These are phyloP conservation scores for Epistrophella euchroma DNA, from an alignment of 2,888 invertebrate genomes.

Conservation along the genomic window DNA sequence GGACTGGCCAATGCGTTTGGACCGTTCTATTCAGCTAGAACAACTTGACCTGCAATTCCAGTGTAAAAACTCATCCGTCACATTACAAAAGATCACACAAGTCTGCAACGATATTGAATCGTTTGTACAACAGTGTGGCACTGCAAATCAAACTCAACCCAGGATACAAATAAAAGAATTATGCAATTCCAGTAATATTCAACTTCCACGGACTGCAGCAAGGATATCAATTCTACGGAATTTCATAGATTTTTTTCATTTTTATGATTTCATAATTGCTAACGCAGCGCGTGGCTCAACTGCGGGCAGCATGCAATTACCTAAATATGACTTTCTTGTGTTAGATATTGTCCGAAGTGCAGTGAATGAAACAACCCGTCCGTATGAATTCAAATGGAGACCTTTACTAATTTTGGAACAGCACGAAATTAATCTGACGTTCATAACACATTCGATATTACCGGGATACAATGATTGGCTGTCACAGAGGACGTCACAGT, in stretches of 20 bases:
- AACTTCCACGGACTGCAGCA: constrained; percentile 30
- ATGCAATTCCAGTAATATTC: constrained; percentile 43
- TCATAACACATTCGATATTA: constrained; percentile 82
- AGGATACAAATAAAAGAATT: constrained; percentile 43
- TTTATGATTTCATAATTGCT: constrained; percentile 82
- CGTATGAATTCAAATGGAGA: constrained; percentile 80
- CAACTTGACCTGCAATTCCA: constrained; percentile 21
- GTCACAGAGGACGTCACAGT: constrained; percentile 80
- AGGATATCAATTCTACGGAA: constrained; percentile 79
- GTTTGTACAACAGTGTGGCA: constrained; percentile 34
- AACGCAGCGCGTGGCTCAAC: constrained; percentile 67
- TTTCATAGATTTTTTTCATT: constrained; percentile 82
- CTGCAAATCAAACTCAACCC: constrained; percentile 42
- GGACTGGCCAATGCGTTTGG: constrained; percentile 79
- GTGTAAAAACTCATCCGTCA: constrained; percentile 20
- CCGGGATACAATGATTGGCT: constrained; percentile 83
- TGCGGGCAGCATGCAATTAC: constrained; percentile 60
- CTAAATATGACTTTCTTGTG: constrained; percentile 83
- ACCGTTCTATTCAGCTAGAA: constrained; percentile 75
- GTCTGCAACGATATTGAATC: constrained; percentile 58
- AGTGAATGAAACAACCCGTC: constrained; percentile 54
- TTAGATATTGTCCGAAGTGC: constrained; percentile 81
- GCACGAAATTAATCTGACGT: constrained; percentile 79
- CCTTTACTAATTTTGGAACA: constrained; percentile 83
- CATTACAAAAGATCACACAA: constrained; percentile 34